Evolutionary conservation across 1,140 invertebrate species (phyloP).

Genomic region (Lysiphlebus fabarum): DNA sequence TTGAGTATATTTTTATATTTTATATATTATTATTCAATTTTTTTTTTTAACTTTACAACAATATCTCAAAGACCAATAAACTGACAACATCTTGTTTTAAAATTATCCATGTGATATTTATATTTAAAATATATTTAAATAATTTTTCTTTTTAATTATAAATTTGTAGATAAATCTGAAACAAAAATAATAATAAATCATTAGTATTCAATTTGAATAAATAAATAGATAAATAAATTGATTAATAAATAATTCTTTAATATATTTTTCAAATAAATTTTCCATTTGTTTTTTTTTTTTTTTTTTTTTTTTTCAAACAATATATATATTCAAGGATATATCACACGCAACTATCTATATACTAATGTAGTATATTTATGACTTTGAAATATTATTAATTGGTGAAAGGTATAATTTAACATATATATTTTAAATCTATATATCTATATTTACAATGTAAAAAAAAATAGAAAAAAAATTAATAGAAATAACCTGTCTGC

Average conservation of each 20-base stretch:
- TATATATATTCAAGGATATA: neutral
- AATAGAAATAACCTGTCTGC: too few species aligned
- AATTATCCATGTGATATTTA: neutral
- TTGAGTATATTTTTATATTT: neutral
- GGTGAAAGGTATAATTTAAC: too few species aligned
- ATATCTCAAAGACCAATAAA: slow-evolving; percentile 15
- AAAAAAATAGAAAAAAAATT: too few species aligned
- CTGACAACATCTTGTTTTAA: neutral
- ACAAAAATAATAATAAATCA: slow-evolving; percentile 53
- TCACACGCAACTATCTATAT: neutral
- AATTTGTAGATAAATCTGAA: slow-evolving; percentile 37
- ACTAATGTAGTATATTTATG: too few species aligned
- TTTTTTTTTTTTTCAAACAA: neutral
- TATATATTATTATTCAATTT: slow-evolving; percentile 5
- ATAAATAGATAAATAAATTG: too few species aligned
- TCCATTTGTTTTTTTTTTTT: neutral
- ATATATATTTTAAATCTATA: too few species aligned
- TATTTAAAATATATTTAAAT: too few species aligned
- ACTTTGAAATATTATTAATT: too few species aligned
- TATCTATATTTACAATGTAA: too few species aligned
- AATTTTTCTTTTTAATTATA: slow-evolving; percentile 18
- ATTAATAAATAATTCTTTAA: too few species aligned
- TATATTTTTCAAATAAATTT: neutral
- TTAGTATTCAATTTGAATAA: too few species aligned
- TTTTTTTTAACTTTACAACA: slow-evolving; percentile 16